Conservation (phyloP, 1,140 invertebrate species). For the Dreissena polymorpha region DNA sequence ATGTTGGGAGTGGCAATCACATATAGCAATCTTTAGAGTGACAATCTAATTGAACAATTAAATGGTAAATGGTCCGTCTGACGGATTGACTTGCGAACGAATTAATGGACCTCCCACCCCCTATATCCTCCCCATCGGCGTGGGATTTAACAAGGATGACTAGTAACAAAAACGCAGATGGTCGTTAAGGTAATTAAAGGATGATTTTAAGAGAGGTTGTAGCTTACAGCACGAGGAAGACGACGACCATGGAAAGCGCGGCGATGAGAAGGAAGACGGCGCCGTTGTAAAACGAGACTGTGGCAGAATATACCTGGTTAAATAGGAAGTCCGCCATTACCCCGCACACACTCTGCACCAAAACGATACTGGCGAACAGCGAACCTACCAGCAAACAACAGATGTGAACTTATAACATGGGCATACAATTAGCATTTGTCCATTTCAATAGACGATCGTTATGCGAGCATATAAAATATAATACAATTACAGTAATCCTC, state of each 20-base stretch:
- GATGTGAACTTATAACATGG: neutral
- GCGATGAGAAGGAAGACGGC: slow-evolving; percentile 34
- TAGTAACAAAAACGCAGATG: too few species aligned
- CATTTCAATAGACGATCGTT: neutral
- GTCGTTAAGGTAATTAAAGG: too few species aligned
- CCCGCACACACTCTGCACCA: slow-evolving; percentile 9
- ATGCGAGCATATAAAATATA: too few species aligned
- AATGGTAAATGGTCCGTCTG: too few species aligned
- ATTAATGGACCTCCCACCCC: too few species aligned
- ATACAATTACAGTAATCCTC: too few species aligned
- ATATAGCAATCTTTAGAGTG: too few species aligned
- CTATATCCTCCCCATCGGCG: too few species aligned
- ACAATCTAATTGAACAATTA: too few species aligned
- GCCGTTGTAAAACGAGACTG: slow-evolving; percentile 24
- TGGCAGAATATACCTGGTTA: slow-evolving; percentile 13
- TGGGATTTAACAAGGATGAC: too few species aligned
- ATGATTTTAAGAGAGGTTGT: neutral
- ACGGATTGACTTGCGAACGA: too few species aligned
- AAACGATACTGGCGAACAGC: slow-evolving; percentile 27
- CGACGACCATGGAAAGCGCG: neutral
- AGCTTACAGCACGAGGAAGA: slow-evolving; percentile 33
- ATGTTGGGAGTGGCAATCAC: too few species aligned
- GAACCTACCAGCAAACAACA: slow-evolving; percentile 11
- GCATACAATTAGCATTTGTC: neutral
- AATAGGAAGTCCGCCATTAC: neutral